Base-by-base conservation (phyloP, 2,113 vertebrate genomes). In the Datnioides undecimradiatus region DNA sequence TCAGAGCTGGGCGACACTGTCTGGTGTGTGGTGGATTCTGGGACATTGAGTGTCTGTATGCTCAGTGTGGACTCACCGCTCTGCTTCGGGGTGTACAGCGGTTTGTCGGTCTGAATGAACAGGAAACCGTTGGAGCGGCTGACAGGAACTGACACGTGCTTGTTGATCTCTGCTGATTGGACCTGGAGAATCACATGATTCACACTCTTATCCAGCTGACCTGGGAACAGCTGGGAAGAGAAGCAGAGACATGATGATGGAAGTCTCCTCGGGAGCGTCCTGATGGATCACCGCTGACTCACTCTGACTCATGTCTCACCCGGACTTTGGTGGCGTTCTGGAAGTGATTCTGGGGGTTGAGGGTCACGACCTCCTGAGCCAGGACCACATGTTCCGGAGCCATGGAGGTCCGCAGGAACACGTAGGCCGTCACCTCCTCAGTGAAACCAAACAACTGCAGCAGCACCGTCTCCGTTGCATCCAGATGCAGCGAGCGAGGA, bases 51-150 rank as follows among this genome's bases (percentile, higher is more conserved):
- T 33, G 4, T 34, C 19, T 31, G 45, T 41, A n/a, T n/a, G n/a
- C n/a, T n/a, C n/a, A n/a, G n/a, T 5, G 9, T n/a, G 40, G 52
- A 1, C 86, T 89, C 38, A 99, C 97, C 97, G 79, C 93, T 93
- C 79, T 99, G 97, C 23, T 95, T 90, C 0, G 97, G 97, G 16
- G 96, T 98, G 82, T 99, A 99, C 67, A 99, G 14, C 6, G 96
- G 96, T 82, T 99, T 98, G 92, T 99, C 97, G 0, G 96, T 97
- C 52, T 98, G 97, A 80, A 99, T 87, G 73, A 98, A 97, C 75
- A 99, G 92, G 93, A 96, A 97, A 6, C 98, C 98, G 65, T 97
- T 99, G 25, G 94, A 54, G 38, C 95, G 95, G 21, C 92, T 95
- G 71, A 99, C 46, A 0, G 94, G 89, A 0, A 99, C 76, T 40